These are phyloP conservation scores for Cosmia pyralina DNA, from an alignment of 2,888 invertebrate species.

Conservation along the genomic window DNA sequence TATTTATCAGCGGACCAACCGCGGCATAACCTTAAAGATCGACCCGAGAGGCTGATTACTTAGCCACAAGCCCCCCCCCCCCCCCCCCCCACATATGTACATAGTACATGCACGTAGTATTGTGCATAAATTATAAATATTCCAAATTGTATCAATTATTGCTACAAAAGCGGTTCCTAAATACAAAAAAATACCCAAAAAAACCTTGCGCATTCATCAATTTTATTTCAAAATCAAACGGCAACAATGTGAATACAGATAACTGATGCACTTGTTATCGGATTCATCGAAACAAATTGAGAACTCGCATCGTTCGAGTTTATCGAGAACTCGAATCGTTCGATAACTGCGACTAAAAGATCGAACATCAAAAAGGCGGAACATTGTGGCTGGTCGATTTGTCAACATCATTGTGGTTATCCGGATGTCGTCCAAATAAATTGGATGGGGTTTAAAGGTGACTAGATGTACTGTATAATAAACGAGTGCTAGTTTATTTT, in stretches of 20 bases:
- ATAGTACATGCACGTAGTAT: no score
- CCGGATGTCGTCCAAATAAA: conserved; percentile 81
- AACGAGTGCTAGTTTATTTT: conserved; percentile 61
- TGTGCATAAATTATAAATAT: not conserved
- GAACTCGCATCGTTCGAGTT: conserved; percentile 50
- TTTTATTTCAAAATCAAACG: not conserved
- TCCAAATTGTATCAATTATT: not conserved
- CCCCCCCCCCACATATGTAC: no score
- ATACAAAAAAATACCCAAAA: not conserved
- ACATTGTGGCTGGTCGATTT: conserved; percentile 80
- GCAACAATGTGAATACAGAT: not conserved
- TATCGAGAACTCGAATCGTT: conserved; percentile 52
- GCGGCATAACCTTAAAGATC: no score
- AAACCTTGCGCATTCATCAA: not conserved
- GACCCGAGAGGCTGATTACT: no score
- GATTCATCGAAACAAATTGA: conserved; percentile 32
- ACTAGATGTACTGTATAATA: conserved; percentile 67
- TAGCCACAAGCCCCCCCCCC: no score
- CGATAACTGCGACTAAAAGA: conserved; percentile 80
- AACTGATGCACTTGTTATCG: conserved; percentile 15
- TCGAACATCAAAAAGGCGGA: conserved; percentile 88
- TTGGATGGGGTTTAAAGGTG: conserved; percentile 82
- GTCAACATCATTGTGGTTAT: conserved; percentile 87
- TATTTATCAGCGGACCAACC: no score
- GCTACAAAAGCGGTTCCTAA: not conserved